phyloP scores from a whole-genome alignment of 1,140 invertebrate species.

The Drosophila kikkawai region DNA sequence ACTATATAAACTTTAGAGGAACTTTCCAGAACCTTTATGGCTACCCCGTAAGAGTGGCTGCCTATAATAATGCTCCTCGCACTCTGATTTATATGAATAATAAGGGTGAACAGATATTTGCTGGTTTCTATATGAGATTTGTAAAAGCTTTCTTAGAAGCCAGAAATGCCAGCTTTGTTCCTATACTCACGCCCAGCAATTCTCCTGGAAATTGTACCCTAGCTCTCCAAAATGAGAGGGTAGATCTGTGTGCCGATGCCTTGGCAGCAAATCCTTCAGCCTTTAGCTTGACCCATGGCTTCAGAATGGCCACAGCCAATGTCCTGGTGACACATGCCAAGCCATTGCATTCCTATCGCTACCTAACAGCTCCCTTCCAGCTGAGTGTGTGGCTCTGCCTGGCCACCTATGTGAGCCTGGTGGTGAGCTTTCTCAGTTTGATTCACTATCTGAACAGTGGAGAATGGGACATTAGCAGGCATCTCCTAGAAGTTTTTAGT shows the following conservation, averaged over 20 bases:
- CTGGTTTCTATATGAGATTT: conserved; percentile 60
- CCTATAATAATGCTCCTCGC: conserved; percentile 55
- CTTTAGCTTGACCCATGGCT: conserved; percentile 38
- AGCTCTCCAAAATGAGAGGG: conserved; percentile 17
- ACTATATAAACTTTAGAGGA: background rate
- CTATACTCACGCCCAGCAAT: conserved; percentile 26
- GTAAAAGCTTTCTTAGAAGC: conserved; percentile 35
- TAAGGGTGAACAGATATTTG: conserved; percentile 21
- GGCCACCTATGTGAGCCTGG: conserved; percentile 35
- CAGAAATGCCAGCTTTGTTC: conserved; percentile 54
- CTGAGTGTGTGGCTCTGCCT: conserved; percentile 56
- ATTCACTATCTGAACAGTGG: conserved; percentile 48
- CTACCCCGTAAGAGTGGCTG: conserved; percentile 41
- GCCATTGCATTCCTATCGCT: conserved; percentile 51
- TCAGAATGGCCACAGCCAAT: conserved; percentile 58
- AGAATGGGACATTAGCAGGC: conserved; percentile 60
- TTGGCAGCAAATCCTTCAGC: conserved; percentile 26
- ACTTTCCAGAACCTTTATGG: conserved; percentile 28
- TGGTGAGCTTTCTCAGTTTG: conserved; percentile 53
- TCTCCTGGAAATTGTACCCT: conserved; percentile 51
- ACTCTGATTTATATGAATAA: conserved; percentile 35
- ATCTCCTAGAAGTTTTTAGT: conserved; percentile 60
- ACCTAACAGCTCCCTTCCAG: conserved; percentile 54
- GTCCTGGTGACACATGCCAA: conserved; percentile 57
- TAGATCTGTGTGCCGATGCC: conserved; percentile 63